phyloP scores from a whole-genome alignment of 2,797 vertebrate species.

The Macrochelys suwanniensis region DNA sequence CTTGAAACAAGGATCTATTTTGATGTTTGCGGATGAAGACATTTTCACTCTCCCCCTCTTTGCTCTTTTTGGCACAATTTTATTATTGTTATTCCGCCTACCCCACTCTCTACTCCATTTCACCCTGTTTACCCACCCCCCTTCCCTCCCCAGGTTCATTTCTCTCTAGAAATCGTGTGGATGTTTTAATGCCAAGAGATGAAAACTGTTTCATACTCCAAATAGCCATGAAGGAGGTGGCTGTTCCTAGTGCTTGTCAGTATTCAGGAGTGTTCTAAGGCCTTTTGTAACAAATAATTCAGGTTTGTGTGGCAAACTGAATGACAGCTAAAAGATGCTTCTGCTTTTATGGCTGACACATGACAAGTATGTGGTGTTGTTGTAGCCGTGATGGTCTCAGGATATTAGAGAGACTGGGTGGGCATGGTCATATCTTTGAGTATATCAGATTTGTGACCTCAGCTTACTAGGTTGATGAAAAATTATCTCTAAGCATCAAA shows the following conservation, averaged over 20 bases:
- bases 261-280: background rate
- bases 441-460: background rate
- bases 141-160: background rate
- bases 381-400: background rate
- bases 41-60: background rate
- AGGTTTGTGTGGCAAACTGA: background rate
- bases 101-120: background rate
- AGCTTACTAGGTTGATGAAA: fast-evolving
- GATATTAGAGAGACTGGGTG: background rate
- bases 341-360: background rate
- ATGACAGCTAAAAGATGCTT: background rate
- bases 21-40: background rate
- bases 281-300: background rate
- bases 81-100: background rate
- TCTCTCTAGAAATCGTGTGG: background rate
- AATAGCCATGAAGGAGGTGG: background rate
- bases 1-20: background rate
- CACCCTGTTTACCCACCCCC: background rate
- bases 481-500: background rate
- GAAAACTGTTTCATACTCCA: background rate
- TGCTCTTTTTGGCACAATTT: background rate
- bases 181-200: background rate
- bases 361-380: background rate
- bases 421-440: background rate
- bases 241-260: background rate